Conservation (phyloP, 2,888 invertebrate genomes). For the Dugesia japonica region DNA sequence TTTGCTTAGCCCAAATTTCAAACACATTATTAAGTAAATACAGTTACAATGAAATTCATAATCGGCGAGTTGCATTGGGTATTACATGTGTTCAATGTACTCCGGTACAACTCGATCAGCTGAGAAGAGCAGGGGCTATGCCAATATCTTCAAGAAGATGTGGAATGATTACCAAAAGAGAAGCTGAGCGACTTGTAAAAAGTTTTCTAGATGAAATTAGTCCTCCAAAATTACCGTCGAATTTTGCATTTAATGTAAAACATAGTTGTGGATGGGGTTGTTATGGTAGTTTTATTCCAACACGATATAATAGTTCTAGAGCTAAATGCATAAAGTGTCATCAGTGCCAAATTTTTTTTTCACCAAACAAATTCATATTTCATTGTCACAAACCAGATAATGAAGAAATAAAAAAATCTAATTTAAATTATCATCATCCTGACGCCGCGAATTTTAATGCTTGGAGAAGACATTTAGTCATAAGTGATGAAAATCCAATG, state of each 20-base stretch:
- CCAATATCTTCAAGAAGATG: slow-evolving; percentile 52
- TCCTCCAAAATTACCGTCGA: slow-evolving; percentile 63
- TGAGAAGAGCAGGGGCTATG: slow-evolving; percentile 62
- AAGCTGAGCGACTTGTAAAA: slow-evolving; percentile 84
- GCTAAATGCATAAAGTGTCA: slow-evolving; percentile 91
- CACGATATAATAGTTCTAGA: slow-evolving; percentile 59
- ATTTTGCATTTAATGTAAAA: slow-evolving; percentile 73
- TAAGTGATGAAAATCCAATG: slow-evolving; percentile 52
- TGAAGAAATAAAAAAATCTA: slow-evolving; percentile 24
- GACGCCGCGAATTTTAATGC: slow-evolving; percentile 96
- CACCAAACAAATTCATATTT: slow-evolving; percentile 94
- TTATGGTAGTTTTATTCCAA: slow-evolving; percentile 52
- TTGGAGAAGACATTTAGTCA: slow-evolving; percentile 82
- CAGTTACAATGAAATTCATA: slow-evolving; percentile 95
- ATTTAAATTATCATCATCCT: slow-evolving; percentile 70
- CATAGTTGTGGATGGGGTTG: slow-evolving; percentile 94
- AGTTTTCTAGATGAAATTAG: slow-evolving; percentile 65
- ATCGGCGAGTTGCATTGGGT: slow-evolving; percentile 72
- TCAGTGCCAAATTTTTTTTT: slow-evolving; percentile 67
- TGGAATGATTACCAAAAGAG: slow-evolving; percentile 66
- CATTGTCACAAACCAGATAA: slow-evolving; percentile 63
- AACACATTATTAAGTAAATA: slow-evolving; percentile 81
- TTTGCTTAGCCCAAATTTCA: slow-evolving; percentile 87
- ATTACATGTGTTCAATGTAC: slow-evolving; percentile 76
- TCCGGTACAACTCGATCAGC: slow-evolving; percentile 80